phyloP scores from a whole-genome alignment of 2,888 invertebrate genomes.

The Drosophila bunnanda region DNA sequence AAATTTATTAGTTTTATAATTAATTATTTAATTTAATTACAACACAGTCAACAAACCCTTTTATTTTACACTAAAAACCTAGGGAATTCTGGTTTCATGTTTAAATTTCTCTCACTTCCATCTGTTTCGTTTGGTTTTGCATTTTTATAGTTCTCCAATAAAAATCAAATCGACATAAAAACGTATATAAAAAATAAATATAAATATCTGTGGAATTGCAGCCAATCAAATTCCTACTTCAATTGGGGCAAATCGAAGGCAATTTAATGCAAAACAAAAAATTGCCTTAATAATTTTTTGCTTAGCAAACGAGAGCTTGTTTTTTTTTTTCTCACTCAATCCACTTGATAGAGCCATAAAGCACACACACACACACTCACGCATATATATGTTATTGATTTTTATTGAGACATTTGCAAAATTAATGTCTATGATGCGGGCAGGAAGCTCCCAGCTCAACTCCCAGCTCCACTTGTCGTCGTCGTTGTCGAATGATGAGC shows the following conservation, averaged over 20 bases:
- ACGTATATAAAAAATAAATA: background rate
- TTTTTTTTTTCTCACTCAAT: constrained; percentile 11
- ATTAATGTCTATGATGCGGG: constrained; percentile 59
- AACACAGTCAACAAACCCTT: too few relatives aligned
- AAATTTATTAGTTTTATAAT: too few relatives aligned
- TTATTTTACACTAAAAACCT: background rate
- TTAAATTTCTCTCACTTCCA: background rate
- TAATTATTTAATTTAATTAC: too few relatives aligned
- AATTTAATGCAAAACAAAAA: constrained; percentile 1
- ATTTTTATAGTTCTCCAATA: background rate
- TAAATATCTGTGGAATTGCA: background rate
- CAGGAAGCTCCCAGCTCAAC: background rate
- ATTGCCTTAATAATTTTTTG: constrained; percentile 15
- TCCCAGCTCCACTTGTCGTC: constrained; percentile 21
- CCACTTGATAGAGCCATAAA: constrained; percentile 58
- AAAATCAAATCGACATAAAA: background rate
- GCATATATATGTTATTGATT: constrained; percentile 67
- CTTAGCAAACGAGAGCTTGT: background rate
- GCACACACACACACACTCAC: background rate
- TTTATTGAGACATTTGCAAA: constrained; percentile 74
- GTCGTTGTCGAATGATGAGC: constrained; percentile 58
- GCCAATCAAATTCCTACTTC: constrained; percentile 1
- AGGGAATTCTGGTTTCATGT: background rate
- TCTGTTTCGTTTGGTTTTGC: background rate
- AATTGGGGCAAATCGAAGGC: constrained; percentile 2